phyloP scores from a whole-genome alignment of 2,797 vertebrate species.

The Sphenopsis melanotis region DNA sequence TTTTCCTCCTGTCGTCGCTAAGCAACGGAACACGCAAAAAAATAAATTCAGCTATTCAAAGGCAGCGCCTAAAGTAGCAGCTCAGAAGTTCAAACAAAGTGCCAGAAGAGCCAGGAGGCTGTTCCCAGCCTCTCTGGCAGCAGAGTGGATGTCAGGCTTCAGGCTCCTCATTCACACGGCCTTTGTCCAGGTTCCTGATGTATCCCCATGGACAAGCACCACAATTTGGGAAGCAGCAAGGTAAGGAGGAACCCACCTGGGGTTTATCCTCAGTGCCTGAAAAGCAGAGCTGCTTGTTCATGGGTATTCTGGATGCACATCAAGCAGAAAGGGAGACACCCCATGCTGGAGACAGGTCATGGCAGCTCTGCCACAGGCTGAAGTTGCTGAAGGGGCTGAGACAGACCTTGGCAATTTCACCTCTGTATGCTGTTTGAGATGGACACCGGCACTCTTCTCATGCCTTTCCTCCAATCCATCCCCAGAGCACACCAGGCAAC shows the following conservation, averaged over 20 bases:
- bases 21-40: slow-evolving; percentile 64
- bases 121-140: background rate
- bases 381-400: background rate
- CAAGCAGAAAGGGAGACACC: accelerated
- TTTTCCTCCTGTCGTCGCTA: slow-evolving; percentile 49
- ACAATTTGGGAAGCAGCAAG: accelerated
- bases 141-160: background rate
- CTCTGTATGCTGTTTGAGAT: accelerated
- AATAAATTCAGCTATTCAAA: slow-evolving; percentile 64
- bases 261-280: background rate
- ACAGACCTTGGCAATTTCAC: background rate
- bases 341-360: accelerated
- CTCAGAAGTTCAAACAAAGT: slow-evolving; percentile 41
- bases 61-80: slow-evolving; percentile 39
- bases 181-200: background rate
- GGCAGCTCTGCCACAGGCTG: background rate
- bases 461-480: background rate
- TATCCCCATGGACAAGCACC: background rate
- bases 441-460: background rate
- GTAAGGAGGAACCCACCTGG: background rate
- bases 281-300: background rate
- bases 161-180: background rate
- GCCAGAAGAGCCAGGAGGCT: slow-evolving; percentile 8
- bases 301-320: accelerated
- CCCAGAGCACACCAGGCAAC: background rate